These are phyloP conservation scores for Enteromius radiatus DNA, from an alignment of 2,797 vertebrate species.

Conservation along the genomic window DNA sequence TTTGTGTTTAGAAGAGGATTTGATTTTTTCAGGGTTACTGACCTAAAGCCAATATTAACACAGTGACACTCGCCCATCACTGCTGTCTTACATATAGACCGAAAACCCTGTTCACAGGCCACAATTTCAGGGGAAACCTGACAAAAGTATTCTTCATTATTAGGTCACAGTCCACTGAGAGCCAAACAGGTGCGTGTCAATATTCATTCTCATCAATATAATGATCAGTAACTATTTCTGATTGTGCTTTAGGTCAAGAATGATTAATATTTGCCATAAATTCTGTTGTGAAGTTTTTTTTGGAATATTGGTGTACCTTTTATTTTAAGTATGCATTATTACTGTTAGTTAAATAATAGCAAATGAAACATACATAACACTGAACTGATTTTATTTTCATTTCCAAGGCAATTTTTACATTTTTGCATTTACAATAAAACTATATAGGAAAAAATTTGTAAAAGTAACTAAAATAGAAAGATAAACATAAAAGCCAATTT, in stretches of 20 bases:
- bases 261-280: background rate
- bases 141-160: background rate
- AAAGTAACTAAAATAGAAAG: background rate
- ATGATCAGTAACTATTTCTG: background rate
- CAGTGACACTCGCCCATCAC: constrained; percentile 37
- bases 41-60: constrained; percentile 64
- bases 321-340: background rate
- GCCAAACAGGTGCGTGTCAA: background rate
- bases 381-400: background rate
- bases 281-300: background rate
- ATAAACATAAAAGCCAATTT: background rate
- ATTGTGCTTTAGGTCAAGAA: background rate
- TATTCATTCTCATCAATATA: background rate
- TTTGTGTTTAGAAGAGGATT: background rate
- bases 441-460: background rate
- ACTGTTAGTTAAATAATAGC: background rate
- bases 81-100: background rate
- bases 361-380: too few relatives aligned
- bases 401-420: background rate
- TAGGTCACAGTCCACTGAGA: background rate
- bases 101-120: background rate
- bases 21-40: constrained; percentile 53
- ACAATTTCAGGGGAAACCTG: background rate
- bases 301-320: accelerated
- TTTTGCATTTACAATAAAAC: background rate